Conservation (phyloP, 2,797 vertebrate species). For the Schizothorax lantsangensis region DNA sequence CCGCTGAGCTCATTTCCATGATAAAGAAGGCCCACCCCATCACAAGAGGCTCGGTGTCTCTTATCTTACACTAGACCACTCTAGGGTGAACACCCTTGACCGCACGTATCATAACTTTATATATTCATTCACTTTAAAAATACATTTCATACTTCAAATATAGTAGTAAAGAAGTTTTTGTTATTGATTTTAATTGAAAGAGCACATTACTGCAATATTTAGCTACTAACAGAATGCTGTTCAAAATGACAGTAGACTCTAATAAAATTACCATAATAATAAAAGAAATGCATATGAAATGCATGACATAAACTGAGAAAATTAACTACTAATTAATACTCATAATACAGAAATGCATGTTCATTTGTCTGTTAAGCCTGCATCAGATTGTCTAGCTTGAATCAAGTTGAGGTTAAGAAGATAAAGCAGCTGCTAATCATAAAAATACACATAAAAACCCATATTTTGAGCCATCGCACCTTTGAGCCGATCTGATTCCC, state of each 20-base stretch:
- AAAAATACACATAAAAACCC: slow-evolving; percentile 1
- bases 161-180: not conserved
- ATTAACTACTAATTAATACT: not conserved
- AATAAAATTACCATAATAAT: not conserved
- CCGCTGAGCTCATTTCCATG: slow-evolving; percentile 39
- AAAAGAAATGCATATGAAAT: not conserved
- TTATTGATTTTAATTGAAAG: not conserved
- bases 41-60: slow-evolving; percentile 45
- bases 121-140: not conserved
- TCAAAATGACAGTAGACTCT: not conserved
- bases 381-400: not conserved
- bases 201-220: not conserved
- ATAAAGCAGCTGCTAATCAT: too few species aligned
- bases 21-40: slow-evolving; percentile 75
- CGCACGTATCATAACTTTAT: slow-evolving; percentile 52
- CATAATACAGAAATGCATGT: not conserved
- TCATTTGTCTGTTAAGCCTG: not conserved
- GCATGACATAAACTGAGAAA: not conserved
- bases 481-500: slow-evolving; percentile 97
- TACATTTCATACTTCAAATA: not conserved
- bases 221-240: not conserved
- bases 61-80: slow-evolving; percentile 74
- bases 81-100: slow-evolving; percentile 73
- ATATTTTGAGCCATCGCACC: slow-evolving; percentile 76
- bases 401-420: not conserved